phyloP scores from a whole-genome alignment of 35 echinoderm and acorn worm genomes.

The Stichopus chloronotus region DNA sequence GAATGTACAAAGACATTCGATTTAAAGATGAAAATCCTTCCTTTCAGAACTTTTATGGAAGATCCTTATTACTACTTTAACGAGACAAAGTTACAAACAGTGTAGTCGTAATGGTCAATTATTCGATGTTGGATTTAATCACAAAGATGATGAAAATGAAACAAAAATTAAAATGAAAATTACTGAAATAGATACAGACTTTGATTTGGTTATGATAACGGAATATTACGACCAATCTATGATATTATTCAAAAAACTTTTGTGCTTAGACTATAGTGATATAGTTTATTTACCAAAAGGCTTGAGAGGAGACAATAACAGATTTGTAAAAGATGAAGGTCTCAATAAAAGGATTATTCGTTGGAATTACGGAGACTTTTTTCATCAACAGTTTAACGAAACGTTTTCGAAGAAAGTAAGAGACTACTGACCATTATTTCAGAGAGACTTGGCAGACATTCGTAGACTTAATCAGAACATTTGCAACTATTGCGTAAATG shows the following conservation, averaged over 20 bases:
- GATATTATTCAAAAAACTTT: conserved; percentile 53
- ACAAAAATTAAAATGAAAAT: conserved; percentile 43
- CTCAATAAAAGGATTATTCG: background rate
- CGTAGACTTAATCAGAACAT: background rate
- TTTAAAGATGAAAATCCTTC: no score
- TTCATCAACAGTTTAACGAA: conserved; percentile 71
- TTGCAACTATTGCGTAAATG: background rate
- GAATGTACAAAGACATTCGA: conserved; percentile 30
- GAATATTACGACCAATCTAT: conserved; percentile 80
- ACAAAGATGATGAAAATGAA: conserved; percentile 48
- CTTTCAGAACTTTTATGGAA: conserved; percentile 67
- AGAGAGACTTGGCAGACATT: conserved; percentile 37
- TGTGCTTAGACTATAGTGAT: conserved; percentile 67
- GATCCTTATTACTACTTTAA: conserved; percentile 47
- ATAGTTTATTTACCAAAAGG: conserved; percentile 67
- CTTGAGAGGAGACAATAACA: conserved; percentile 1
- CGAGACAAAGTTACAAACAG: background rate
- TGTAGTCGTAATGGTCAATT: conserved; percentile 23
- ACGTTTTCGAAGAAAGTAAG: conserved; percentile 73
- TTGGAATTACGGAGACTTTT: conserved; percentile 72
- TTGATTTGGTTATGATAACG: conserved; percentile 68
- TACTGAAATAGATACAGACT: conserved; percentile 53
- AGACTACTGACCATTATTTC: conserved; percentile 64
- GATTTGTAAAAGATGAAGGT: conserved; percentile 15
- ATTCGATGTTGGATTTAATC: conserved; percentile 51